A percentile compares a stretch with the other conserved stretches of the same genome.
phyloP scores from a whole-genome alignment of 2,888 invertebrate genomes.

The Acholoe squamosa region DNA sequence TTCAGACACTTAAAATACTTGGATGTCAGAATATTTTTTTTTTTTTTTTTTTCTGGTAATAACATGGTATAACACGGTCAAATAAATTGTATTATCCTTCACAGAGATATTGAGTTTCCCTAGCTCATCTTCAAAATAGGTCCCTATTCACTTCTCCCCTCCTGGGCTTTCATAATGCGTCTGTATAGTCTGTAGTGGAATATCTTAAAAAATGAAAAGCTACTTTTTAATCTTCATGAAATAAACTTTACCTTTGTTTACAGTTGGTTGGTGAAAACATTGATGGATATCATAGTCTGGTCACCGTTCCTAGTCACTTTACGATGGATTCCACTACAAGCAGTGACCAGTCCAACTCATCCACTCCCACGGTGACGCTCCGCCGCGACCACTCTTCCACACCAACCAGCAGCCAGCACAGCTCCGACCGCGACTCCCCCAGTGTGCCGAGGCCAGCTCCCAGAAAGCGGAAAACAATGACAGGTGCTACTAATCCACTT shows the following conservation, averaged over 20 bases:
- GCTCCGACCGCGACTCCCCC: slow-evolving; percentile 48
- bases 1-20: too few relatives aligned
- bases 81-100: too few relatives aligned
- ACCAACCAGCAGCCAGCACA: slow-evolving; percentile 20
- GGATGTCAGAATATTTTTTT: too few relatives aligned
- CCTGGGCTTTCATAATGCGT: too few relatives aligned
- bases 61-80: too few relatives aligned
- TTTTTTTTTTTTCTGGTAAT: too few relatives aligned
- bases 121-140: too few relatives aligned
- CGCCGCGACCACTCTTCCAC: slow-evolving; percentile 12
- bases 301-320: slow-evolving; percentile 43
- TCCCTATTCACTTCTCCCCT: too few relatives aligned
- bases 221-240: neutral
- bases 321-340: neutral
- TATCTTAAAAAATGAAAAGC: neutral
- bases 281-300: slow-evolving; percentile 50
- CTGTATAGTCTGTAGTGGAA: too few relatives aligned
- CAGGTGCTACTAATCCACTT: neutral
- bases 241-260: neutral
- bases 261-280: slow-evolving; percentile 24
- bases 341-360: slow-evolving; percentile 45
- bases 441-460: slow-evolving; percentile 18
- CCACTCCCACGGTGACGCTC: slow-evolving; percentile 8
- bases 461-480: neutral
- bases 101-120: too few relatives aligned